Conservation (phyloP, 1,140 invertebrate genomes). For the Magallana gigas region DNA sequence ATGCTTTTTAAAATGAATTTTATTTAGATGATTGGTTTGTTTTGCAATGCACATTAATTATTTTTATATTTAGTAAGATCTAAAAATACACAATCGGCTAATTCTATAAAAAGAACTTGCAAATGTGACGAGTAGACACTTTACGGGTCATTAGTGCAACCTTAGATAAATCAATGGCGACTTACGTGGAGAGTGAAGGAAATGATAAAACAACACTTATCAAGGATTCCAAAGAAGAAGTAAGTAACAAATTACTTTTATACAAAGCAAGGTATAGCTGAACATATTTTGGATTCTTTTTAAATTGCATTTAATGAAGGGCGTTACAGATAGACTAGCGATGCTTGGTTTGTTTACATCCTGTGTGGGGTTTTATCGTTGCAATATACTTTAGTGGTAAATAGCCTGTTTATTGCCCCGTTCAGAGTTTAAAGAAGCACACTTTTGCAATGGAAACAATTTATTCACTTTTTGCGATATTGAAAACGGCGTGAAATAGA, state of each 20-base stretch:
- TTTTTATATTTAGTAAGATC: too few relatives aligned
- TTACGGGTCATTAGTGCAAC: conserved; percentile 32
- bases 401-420: too few relatives aligned
- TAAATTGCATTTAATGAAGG: background rate
- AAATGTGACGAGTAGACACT: background rate
- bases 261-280: too few relatives aligned
- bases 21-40: too few relatives aligned
- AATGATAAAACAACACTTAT: conserved; percentile 2
- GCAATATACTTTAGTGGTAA: too few relatives aligned
- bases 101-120: conserved; percentile 1
- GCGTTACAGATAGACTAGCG: background rate
- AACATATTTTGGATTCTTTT: background rate
- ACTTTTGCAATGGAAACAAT: too few relatives aligned
- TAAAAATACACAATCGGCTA: too few relatives aligned
- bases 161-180: conserved; percentile 27
- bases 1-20: too few relatives aligned
- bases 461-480: too few relatives aligned
- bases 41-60: too few relatives aligned
- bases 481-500: too few relatives aligned
- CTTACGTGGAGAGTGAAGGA: conserved; percentile 23
- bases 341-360: conserved; percentile 21
- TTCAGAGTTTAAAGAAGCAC: too few relatives aligned
- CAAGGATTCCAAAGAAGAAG: conserved; percentile 10
- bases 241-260: background rate
- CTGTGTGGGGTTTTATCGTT: background rate